Conservation (phyloP, 2,888 invertebrate genomes). For the Agapostemon virescens region DNA sequence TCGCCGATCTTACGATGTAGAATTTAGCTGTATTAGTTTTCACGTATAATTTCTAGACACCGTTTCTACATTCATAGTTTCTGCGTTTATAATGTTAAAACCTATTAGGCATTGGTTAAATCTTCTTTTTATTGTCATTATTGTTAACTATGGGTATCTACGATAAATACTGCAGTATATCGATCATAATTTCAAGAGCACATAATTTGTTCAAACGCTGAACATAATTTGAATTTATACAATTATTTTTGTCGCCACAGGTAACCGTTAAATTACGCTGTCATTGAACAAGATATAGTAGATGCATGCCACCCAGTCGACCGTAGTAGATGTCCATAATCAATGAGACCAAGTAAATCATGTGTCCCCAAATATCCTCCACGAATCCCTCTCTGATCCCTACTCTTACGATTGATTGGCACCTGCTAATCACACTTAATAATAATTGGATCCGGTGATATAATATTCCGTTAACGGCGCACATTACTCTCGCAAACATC, state of each 20-base stretch:
- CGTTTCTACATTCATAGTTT: too few relatives aligned
- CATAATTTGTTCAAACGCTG: neutral
- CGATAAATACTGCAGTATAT: too few relatives aligned
- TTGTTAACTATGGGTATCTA: neutral
- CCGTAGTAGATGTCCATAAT: neutral
- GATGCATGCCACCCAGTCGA: neutral
- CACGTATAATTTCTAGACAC: too few relatives aligned
- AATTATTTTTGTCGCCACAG: neutral
- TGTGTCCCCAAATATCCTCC: slow-evolving; percentile 6
- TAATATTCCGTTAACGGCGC: neutral
- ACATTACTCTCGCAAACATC: neutral
- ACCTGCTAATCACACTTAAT: slow-evolving; percentile 19
- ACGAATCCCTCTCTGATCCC: neutral
- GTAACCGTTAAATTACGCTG: neutral
- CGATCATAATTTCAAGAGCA: neutral
- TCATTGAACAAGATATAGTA: neutral
- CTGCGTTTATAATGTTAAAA: too few relatives aligned
- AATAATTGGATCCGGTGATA: slow-evolving; percentile 19
- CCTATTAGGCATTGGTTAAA: neutral
- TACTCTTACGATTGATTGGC: neutral
- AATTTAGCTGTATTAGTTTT: too few relatives aligned
- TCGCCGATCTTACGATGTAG: too few relatives aligned
- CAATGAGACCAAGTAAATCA: slow-evolving; percentile 4
- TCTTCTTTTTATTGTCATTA: neutral
- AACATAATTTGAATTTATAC: neutral